Evolutionary conservation across 2,797 vertebrate genomes (phyloP), one percentile per base, ranked within the genome.

Genomic region (Megalops cyprinoides): DNA sequence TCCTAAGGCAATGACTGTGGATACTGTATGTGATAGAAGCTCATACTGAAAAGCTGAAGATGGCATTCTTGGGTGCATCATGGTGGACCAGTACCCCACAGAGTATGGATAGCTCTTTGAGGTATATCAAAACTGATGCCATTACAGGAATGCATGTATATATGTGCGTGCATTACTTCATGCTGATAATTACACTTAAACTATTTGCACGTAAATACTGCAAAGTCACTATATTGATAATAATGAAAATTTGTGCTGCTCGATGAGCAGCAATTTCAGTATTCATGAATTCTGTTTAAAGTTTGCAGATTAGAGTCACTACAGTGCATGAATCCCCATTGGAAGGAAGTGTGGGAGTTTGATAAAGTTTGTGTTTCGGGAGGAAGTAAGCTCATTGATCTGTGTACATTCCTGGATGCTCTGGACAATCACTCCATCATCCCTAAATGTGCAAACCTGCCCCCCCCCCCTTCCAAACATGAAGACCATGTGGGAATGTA

Each of bases 231-330:
- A 20, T 15, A 6, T 20, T 18, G 62, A 15, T 20, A 39, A 12
- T 44, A 37, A 44, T 42, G 65, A 18, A 69, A 69, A 69, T 69
- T 37, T 37, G 39, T 42, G 37, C 37, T 67, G 9, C 62, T 2
- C 34, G 20, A 23, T 7, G 2, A 37, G n/a, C 14, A 37, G 34
- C 23, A 23, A n/a, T 5, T 42, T 69, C 37, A 42, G 65, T 39
- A n/a, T 69, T 42, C 4, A 69, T 69, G 37, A 44, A 69, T 69
- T 69, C 65, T 42, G 65, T 69, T 44, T 42, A 9, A 67, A 20
- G 34, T 15, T 44, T 42, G 39, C 4, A 8, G 65, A 42, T 67
- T 8, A 23, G 34, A 37, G 15, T 44, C 15, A 20, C 31, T 7
- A 34, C 34, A 20, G 14, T 37, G 31, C 34, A 14, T 34, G 2